These are phyloP conservation scores for Theristus sp. DNA, from an alignment of 2,888 invertebrate genomes.

Conservation along the genomic window DNA sequence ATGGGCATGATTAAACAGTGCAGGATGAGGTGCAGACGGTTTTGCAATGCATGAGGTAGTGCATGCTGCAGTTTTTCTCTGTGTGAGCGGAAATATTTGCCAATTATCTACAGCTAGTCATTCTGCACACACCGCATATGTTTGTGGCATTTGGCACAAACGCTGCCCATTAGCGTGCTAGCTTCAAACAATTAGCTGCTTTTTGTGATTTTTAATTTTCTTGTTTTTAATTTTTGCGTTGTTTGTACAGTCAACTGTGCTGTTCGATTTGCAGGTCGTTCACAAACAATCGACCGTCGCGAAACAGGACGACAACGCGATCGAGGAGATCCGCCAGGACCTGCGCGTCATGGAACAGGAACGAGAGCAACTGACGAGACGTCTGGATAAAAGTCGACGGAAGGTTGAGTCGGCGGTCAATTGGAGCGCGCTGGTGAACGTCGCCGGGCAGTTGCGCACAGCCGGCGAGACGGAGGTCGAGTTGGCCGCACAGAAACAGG, in stretches of 20 bases:
- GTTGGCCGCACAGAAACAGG: constrained; percentile 40
- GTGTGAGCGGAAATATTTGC: no score
- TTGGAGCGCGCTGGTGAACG: constrained; percentile 45
- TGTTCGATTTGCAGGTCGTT: constrained; percentile 21
- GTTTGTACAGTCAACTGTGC: no score
- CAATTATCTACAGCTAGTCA: no score
- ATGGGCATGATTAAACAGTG: no score
- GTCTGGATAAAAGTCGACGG: constrained; percentile 41
- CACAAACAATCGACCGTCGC: constrained; percentile 51
- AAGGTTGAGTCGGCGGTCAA: constrained; percentile 48
- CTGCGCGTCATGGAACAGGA: constrained; percentile 67
- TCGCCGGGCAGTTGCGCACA: constrained; percentile 39
- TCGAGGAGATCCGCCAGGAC: constrained; percentile 59
- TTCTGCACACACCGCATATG: background rate
- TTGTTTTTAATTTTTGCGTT: background rate
- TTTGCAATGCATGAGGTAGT: no score
- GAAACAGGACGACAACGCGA: constrained; percentile 45
- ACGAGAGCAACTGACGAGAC: constrained; percentile 50
- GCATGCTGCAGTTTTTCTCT: no score
- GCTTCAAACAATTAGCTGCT: no score
- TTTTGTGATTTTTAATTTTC: background rate
- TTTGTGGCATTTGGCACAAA: background rate
- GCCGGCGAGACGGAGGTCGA: constrained; percentile 44
- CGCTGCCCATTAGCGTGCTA: background rate
- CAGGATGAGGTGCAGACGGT: no score